These are phyloP conservation scores for Patiria miniata DNA, from an alignment of 35 echinoderm and acorn worm genomes.

Conservation along the genomic window DNA sequence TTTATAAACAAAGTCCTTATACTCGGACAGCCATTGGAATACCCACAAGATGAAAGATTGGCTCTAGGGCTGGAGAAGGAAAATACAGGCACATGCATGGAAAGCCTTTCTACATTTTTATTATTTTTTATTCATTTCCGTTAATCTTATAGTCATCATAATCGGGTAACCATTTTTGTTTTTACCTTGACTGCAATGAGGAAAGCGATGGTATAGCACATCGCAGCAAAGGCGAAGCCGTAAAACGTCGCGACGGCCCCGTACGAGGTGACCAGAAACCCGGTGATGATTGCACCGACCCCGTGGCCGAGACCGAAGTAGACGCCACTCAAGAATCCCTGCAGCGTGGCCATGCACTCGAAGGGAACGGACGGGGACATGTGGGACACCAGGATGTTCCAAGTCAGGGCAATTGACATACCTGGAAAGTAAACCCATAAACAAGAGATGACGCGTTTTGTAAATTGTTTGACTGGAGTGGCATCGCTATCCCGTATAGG, in stretches of 20 bases:
- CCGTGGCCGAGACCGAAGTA: constrained; percentile 69
- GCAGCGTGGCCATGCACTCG: constrained; percentile 67
- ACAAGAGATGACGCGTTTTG: too few relatives aligned
- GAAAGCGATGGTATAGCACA: constrained; percentile 47
- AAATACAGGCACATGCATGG: too few relatives aligned
- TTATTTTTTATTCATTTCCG: too few relatives aligned
- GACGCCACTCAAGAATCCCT: constrained; percentile 69
- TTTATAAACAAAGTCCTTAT: too few relatives aligned
- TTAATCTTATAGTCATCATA: too few relatives aligned
- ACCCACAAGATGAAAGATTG: too few relatives aligned
- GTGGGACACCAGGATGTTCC: constrained; percentile 75
- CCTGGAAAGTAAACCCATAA: constrained; percentile 28
- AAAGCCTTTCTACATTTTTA: too few relatives aligned
- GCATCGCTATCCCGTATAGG: too few relatives aligned
- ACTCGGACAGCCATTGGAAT: too few relatives aligned
- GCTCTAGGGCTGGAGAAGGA: too few relatives aligned
- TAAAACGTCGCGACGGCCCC: constrained; percentile 70
- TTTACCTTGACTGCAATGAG: constrained; percentile 57
- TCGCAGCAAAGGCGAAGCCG: constrained; percentile 42
- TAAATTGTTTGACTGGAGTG: too few relatives aligned
- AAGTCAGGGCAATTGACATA: constrained; percentile 77
- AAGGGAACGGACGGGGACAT: constrained; percentile 62
- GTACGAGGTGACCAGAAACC: constrained; percentile 47
- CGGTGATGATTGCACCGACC: constrained; percentile 61
- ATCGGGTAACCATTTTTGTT: too few relatives aligned